These are phyloP conservation scores for Drosophila vallismaia DNA, from an alignment of 2,888 invertebrate genomes.

Conservation along the genomic window DNA sequence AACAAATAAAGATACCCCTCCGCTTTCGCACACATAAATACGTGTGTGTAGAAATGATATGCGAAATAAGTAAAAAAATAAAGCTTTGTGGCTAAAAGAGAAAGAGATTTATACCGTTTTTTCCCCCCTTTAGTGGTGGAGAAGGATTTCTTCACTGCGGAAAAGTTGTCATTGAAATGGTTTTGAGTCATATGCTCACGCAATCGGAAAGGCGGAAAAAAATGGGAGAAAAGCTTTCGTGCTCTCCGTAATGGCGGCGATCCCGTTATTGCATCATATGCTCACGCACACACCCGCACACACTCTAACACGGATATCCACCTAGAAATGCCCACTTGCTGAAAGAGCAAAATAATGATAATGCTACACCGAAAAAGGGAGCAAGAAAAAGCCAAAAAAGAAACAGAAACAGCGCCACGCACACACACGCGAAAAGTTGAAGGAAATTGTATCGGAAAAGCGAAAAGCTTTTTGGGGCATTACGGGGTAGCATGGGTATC, in stretches of 20 bases:
- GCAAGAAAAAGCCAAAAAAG: constrained; percentile 69
- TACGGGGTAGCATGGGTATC: constrained; percentile 81
- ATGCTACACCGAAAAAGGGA: constrained; percentile 75
- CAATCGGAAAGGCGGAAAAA: constrained; percentile 15
- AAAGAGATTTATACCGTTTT: constrained; percentile 28
- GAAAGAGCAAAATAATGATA: constrained; percentile 34
- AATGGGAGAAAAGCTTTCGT: constrained; percentile 46
- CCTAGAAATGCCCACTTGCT: constrained; percentile 65
- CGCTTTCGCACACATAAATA: constrained; percentile 14
- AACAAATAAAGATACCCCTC: constrained; percentile 39
- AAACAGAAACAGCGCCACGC: constrained; percentile 45
- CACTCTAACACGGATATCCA: constrained; percentile 23
- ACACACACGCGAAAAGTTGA: constrained; percentile 3
- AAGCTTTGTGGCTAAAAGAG: constrained; percentile 16
- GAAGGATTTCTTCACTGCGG: constrained; percentile 63
- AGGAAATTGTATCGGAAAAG: constrained; percentile 20
- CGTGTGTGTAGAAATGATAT: constrained; percentile 47
- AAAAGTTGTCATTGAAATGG: constrained; percentile 76
- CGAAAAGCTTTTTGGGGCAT: constrained; percentile 62
- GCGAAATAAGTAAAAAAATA: constrained; percentile 59
- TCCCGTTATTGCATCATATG: constrained; percentile 75
- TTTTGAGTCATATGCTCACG: constrained; percentile 47
- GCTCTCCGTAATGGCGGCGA: constrained; percentile 26
- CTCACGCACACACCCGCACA: constrained; percentile 29
- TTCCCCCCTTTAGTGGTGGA: constrained; percentile 18